Evolutionary conservation across 2,797 vertebrate species (phyloP).

Genomic region (Hippopotamyrus pictus): DNA sequence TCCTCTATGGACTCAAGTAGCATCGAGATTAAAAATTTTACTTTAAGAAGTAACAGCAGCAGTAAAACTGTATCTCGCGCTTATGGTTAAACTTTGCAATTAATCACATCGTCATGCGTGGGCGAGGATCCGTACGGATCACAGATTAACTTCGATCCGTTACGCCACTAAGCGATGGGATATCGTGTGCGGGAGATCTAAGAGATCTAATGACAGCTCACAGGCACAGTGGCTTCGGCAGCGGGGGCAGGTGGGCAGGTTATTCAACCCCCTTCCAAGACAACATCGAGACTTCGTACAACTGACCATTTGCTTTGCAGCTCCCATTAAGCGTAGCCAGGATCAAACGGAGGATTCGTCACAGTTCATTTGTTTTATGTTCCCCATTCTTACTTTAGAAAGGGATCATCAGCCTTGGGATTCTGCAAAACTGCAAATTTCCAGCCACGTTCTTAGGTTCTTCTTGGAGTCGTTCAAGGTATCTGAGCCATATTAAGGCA

Average conservation of each 20-base stretch:
- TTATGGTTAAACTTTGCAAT: background rate
- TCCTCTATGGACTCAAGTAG: background rate
- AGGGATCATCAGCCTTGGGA: background rate
- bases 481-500: background rate
- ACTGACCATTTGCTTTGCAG: slow-evolving; percentile 41
- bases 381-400: background rate
- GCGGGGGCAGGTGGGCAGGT: background rate
- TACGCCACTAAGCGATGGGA: background rate
- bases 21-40: background rate
- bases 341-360: slow-evolving; percentile 34
- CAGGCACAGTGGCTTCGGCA: background rate
- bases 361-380: slow-evolving; percentile 30
- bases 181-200: background rate
- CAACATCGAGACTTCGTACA: slow-evolving; percentile 9
- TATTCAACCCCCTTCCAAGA: background rate
- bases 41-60: background rate
- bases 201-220: background rate
- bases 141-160: background rate
- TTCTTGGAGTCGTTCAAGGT: background rate
- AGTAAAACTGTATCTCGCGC: background rate
- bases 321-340: slow-evolving; percentile 11
- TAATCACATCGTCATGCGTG: background rate
- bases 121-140: background rate
- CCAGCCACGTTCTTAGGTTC: background rate
- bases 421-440: background rate